Evolutionary conservation across 2,113 vertebrate genomes (phyloP).

Genomic region (Neoarius graeffei): DNA sequence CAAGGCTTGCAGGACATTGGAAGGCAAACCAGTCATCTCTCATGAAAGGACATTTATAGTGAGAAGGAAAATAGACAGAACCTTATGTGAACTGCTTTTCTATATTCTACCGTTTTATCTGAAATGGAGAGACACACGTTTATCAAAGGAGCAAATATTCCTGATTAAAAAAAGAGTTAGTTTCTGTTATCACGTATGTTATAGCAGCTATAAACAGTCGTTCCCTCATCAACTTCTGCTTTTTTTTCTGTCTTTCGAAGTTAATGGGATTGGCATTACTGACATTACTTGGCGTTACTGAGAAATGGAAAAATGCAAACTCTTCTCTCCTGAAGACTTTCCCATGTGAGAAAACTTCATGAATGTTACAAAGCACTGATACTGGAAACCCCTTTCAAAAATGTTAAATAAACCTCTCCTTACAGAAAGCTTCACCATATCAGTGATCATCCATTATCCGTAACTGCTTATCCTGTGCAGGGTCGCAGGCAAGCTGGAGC

Average conservation of each 20-base stretch:
- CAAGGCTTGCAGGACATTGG: slow-evolving; percentile 1
- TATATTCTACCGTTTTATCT: background rate
- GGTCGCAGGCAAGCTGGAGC: no score
- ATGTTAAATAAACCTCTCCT: background rate
- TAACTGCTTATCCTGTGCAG: no score
- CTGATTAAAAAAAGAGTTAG: background rate
- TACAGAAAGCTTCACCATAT: background rate
- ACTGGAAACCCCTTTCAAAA: background rate
- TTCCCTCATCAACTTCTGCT: background rate
- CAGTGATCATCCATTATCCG: no score
- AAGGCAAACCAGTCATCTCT: slow-evolving; percentile 20
- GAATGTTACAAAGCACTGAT: background rate
- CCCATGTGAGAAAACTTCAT: background rate
- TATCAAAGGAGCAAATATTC: background rate
- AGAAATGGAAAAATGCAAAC: background rate
- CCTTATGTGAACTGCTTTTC: slow-evolving; percentile 8
- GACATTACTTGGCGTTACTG: background rate
- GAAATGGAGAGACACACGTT: slow-evolving; percentile 6
- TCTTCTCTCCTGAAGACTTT: background rate
- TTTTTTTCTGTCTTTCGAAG: background rate
- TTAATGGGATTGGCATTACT: background rate
- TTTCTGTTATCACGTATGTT: background rate
- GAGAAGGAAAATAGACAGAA: slow-evolving; percentile 13
- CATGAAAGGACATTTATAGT: background rate
- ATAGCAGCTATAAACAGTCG: background rate